phyloP scores from a whole-genome alignment of 2,113 vertebrate species.

The Pedetes capensis region DNA sequence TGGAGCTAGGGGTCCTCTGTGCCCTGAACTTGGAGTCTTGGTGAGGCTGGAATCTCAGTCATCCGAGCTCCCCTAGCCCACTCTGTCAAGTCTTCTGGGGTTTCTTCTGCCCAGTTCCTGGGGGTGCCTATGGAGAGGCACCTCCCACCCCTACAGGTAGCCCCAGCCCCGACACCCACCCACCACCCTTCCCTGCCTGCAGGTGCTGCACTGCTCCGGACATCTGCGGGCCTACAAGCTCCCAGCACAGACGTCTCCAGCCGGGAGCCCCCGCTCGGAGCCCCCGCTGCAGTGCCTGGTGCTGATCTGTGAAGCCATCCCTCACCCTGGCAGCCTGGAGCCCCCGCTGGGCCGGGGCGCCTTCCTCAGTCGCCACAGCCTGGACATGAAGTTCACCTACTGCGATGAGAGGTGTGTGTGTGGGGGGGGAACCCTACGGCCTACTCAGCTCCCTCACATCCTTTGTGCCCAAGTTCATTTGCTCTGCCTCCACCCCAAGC shows the following conservation, averaged over 20 bases:
- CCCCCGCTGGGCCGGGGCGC: constrained; percentile 86
- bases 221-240: constrained; percentile 81
- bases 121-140: background rate
- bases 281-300: constrained; percentile 82
- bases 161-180: background rate
- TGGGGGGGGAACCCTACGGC: background rate
- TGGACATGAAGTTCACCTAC: constrained; percentile 92
- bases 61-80: background rate
- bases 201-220: constrained; percentile 92
- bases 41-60: background rate
- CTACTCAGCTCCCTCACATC: fast-evolving
- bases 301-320: constrained; percentile 90
- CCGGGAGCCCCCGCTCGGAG: constrained; percentile 60
- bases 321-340: constrained; percentile 89
- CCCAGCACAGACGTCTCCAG: background rate
- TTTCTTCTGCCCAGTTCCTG: background rate
- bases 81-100: background rate
- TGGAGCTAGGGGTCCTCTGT: background rate
- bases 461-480: background rate
- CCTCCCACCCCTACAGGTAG: background rate
- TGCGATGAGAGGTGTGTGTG: constrained; percentile 86
- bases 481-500: too few species aligned
- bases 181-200: background rate
- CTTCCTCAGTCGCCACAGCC: constrained; percentile 90
- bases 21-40: too few species aligned